Base-by-base conservation (phyloP, 2,888 invertebrate genomes). In the Ashinkailepas kermadecensis region DNA sequence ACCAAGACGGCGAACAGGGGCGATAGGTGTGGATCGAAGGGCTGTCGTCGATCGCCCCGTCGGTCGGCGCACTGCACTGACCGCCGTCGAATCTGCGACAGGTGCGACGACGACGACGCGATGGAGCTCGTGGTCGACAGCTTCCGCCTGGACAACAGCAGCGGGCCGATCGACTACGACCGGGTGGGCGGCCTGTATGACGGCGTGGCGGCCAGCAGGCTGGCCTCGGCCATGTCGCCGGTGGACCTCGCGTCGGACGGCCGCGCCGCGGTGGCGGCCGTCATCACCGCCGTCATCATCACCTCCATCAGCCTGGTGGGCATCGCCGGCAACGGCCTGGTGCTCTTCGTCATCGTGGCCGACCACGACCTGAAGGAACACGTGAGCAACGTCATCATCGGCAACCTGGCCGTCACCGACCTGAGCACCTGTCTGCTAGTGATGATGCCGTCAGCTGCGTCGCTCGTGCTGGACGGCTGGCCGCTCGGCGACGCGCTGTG, bases 351-450 rank as follows among this genome's bases (percentile, higher is more conserved):
- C 23, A 65, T 56, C 54, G 23, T 64, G 9, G 57, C 56, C 21
- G 81, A 81, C 65, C 59, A 57, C 25, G 79, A 79, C 39, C 65
- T 82, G 39, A 57, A 78, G 54, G 79, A 23, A 18, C 59, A 62
- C 64, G 81, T 82, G 56, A 78, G 78, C 25, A 82, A 82, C 65
- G 12, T 82, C 58, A 78, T 82, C 39, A 62, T 82, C 21, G 81
- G 56, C 78, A 82, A 81, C 23, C 58, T 82, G 81, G 82, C 82
- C 23, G 78, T 79, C 11, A 79, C 81, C 54, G 82, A 82, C 78
- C n/a, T 79, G 56, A 57, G 78, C 59, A 82, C 82, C 6, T 81
- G 78, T 11, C 23, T 82, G 23, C 78, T 81, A 62, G 82, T 82
- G n/a, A 79, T 82, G 82, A 21, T 82, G 54, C 82, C 82, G 13